Evolutionary conservation across 2,888 invertebrate species (phyloP).

Genomic region (Protula sp.): DNA sequence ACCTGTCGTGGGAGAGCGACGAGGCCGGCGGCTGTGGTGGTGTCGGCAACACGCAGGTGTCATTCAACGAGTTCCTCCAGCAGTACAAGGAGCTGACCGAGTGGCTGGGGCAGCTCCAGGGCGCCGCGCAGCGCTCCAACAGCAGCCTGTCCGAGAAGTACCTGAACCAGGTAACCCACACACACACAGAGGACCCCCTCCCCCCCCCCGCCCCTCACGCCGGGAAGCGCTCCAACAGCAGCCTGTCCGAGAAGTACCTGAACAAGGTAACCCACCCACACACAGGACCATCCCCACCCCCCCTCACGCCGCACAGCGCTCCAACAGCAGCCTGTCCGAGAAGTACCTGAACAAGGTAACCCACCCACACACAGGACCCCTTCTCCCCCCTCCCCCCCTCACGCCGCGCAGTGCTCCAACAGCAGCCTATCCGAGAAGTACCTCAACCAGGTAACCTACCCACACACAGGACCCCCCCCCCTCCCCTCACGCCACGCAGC

Average conservation of each 20-base stretch:
- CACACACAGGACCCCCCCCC: no score
- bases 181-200: neutral
- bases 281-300: neutral
- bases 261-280: slow-evolving; percentile 41
- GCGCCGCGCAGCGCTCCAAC: slow-evolving; percentile 35
- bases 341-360: slow-evolving; percentile 51
- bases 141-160: slow-evolving; percentile 48
- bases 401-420: slow-evolving; percentile 35
- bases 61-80: slow-evolving; percentile 68
- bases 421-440: slow-evolving; percentile 48
- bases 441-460: slow-evolving; percentile 51
- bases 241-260: slow-evolving; percentile 49
- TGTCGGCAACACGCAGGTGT: slow-evolving; percentile 68
- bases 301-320: slow-evolving; percentile 36
- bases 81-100: slow-evolving; percentile 77
- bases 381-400: no score
- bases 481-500: slow-evolving; percentile 35
- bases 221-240: slow-evolving; percentile 34
- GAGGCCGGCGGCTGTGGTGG: slow-evolving; percentile 55
- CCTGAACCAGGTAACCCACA: slow-evolving; percentile 46
- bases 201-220: no score
- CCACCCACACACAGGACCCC: slow-evolving; percentile 1
- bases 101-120: slow-evolving; percentile 74
- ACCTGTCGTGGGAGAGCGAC: slow-evolving; percentile 61
- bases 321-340: slow-evolving; percentile 41